phyloP scores from a whole-genome alignment of 2,888 invertebrate genomes.

The Ophion ellenae region DNA sequence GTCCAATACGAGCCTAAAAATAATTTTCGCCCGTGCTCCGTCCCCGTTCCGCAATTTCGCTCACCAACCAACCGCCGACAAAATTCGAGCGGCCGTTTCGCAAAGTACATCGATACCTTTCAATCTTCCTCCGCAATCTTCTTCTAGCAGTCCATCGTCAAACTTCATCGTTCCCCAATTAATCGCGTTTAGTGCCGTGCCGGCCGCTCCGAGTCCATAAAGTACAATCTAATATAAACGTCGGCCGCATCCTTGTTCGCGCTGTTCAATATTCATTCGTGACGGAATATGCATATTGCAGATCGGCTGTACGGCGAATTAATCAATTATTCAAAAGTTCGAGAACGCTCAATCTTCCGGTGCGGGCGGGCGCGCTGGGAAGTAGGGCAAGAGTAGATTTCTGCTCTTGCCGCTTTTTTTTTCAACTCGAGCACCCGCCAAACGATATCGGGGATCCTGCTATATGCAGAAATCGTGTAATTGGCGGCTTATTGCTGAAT shows the following conservation, averaged over 20 bases:
- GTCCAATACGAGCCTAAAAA: too few relatives aligned
- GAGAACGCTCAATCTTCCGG: constrained; percentile 11
- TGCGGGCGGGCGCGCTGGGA: constrained; percentile 24
- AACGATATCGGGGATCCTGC: constrained; percentile 13
- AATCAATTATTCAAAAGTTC: constrained; percentile 58
- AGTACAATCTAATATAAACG: constrained; percentile 33
- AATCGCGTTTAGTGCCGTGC: constrained; percentile 17
- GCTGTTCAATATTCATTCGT: constrained; percentile 46
- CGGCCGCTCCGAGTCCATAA: constrained; percentile 27
- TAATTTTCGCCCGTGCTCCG: too few relatives aligned
- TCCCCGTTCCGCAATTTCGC: too few relatives aligned
- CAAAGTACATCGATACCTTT: constrained; percentile 2
- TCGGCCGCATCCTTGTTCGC: not conserved
- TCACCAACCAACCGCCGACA: too few relatives aligned
- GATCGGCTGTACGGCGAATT: constrained; percentile 31
- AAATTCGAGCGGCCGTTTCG: not conserved
- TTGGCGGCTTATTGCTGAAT: constrained; percentile 60
- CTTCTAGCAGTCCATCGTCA: not conserved
- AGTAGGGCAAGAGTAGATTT: constrained; percentile 44
- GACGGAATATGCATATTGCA: constrained; percentile 47
- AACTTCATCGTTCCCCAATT: constrained; percentile 34
- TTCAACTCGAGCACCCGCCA: not conserved
- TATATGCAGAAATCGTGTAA: constrained; percentile 54
- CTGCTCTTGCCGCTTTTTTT: not conserved
- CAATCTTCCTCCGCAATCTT: constrained; percentile 13